Conservation (phyloP, 2,888 invertebrate genomes). For the Idaea straminata region DNA sequence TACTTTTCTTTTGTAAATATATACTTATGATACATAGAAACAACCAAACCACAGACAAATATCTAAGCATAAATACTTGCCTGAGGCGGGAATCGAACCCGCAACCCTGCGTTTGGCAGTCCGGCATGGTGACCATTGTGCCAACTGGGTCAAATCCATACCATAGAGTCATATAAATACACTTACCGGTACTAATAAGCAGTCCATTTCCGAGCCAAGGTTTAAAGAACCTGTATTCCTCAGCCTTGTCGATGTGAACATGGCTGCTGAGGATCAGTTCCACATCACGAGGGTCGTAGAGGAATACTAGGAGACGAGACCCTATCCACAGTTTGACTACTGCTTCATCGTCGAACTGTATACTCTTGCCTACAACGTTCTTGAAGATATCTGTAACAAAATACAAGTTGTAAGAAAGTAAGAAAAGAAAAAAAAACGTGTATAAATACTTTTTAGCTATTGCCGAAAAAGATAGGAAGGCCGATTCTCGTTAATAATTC, state of each 20-base stretch:
- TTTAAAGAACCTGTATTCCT: constrained; percentile 89
- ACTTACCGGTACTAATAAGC: constrained; percentile 87
- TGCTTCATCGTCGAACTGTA: constrained; percentile 73
- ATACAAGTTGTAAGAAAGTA: neutral
- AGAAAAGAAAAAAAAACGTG: no score
- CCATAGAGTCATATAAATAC: neutral
- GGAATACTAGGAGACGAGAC: constrained; percentile 86
- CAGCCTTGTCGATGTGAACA: constrained; percentile 89
- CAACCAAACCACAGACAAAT: no score
- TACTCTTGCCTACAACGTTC: constrained; percentile 77
- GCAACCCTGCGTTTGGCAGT: no score
- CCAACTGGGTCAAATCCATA: no score
- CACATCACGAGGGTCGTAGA: constrained; percentile 88
- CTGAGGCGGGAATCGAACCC: no score
- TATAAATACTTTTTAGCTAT: no score
- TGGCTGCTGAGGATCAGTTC: constrained; percentile 89
- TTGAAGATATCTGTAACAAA: constrained; percentile 83
- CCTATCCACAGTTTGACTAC: constrained; percentile 88
- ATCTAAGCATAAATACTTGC: no score
- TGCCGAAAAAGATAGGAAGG: no score
- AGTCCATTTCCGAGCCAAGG: constrained; percentile 92
- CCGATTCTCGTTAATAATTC: no score
- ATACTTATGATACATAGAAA: no score
- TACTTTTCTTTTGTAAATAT: no score
- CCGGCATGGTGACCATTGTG: no score